Base-by-base conservation (phyloP, 1,140 invertebrate species). In the Eurosta solidaginis region DNA sequence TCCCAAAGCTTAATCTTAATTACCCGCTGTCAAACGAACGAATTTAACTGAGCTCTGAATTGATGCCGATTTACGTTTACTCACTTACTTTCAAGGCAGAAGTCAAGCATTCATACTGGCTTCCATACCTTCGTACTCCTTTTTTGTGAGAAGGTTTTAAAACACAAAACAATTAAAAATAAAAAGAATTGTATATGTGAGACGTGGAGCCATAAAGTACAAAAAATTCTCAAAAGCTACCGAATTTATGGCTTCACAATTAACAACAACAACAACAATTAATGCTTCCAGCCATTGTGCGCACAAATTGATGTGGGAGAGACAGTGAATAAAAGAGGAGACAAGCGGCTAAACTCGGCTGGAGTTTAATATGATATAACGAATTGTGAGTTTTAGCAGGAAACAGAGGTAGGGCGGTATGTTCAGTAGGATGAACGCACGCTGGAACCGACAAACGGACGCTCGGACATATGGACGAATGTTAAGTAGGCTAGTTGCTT, bases 21-120 rank as follows among this genome's bases (percentile, higher is more conserved):
- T 68, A 68, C 59, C n/a, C 33, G 59, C 59, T 40, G 59, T 68
- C 59, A 68, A 68, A 68, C 6, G n/a, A 40, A 6, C 59, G n/a
- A n/a, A 20, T 40, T 68, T 12, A 47, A 47, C n/a, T 47, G 59
- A 40, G 59, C 22, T 59, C 40, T 68, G 59, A 68, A 59, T 40
- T 40, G 59, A 17, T 1, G 33, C 17, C 33, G 33, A 40, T 33
- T 27, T 68, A 12, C 40, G 59, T 68, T 14, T 7, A 6, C 3
- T 17, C 14, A 0, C 33, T 20, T 20, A 68, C 59, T 2, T 17
- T 10, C n/a, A 4, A 33, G 9, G 20, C 20, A 3, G 36, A 0
- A 68, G 59, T 40, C 59, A 22, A 9, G 29, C 33, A 20, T 40
- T 40, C 54, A 63, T 25, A 5, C 17, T n/a, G 17, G 9, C 17